Evolutionary conservation across 2,797 vertebrate genomes (phyloP).

Genomic region (Antrozous pallidus): DNA sequence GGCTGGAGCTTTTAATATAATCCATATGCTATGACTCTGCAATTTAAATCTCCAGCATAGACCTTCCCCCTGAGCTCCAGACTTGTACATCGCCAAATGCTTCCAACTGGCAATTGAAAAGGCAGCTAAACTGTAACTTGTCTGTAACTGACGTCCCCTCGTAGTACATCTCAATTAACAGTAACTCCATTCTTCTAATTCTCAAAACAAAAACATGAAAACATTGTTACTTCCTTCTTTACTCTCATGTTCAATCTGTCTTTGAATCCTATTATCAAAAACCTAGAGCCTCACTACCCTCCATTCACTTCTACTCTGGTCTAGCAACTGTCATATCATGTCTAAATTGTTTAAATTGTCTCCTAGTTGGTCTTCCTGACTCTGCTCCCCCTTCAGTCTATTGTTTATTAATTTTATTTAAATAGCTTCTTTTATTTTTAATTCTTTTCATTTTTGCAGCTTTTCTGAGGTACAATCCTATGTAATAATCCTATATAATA

Average conservation of each 20-base stretch:
- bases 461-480: neutral
- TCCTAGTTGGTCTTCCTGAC: neutral
- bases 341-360: slow-evolving; percentile 15
- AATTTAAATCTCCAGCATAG: neutral
- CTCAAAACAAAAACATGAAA: neutral
- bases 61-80: neutral
- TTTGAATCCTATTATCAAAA: slow-evolving; percentile 38
- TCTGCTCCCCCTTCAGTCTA: neutral
- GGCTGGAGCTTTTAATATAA: neutral
- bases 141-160: neutral
- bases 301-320: neutral
- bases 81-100: neutral
- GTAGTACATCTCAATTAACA: neutral
- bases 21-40: neutral
- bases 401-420: neutral
- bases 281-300: neutral
- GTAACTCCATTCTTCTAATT: neutral
- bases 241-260: neutral
- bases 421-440: neutral
- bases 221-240: neutral
- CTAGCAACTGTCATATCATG: neutral
- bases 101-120: neutral
- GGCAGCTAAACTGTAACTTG: neutral
- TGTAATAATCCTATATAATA: too few species aligned
- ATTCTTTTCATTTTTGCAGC: neutral